These are phyloP conservation scores for Spodoptera litura DNA, from an alignment of 1,140 invertebrate species.

Conservation along the genomic window DNA sequence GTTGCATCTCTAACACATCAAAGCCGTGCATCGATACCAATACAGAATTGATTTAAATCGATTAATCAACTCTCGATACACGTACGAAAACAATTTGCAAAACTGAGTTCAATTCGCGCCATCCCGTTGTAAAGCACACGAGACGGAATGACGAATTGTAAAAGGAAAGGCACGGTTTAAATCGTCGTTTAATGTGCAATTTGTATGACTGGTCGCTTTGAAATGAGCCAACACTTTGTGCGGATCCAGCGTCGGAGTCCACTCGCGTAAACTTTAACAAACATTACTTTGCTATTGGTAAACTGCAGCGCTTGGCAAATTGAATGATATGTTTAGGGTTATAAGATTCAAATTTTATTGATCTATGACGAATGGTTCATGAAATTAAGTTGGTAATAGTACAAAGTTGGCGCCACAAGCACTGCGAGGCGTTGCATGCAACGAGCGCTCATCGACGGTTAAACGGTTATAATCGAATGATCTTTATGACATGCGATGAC, in stretches of 20 bases:
- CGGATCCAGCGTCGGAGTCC: slow-evolving; percentile 62
- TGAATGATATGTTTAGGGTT: slow-evolving; percentile 1
- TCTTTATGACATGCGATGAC: slow-evolving; percentile 31
- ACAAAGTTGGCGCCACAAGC: slow-evolving; percentile 42
- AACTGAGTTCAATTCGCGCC: slow-evolving; percentile 66
- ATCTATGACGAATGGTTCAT: background rate
- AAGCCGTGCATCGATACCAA: slow-evolving; percentile 39
- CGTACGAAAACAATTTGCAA: slow-evolving; percentile 66
- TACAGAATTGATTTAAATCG: slow-evolving; percentile 53
- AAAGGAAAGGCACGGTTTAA: slow-evolving; percentile 74
- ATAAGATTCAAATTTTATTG: slow-evolving; percentile 28
- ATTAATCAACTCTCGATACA: slow-evolving; percentile 52
- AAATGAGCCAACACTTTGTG: slow-evolving; percentile 73
- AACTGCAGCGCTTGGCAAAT: slow-evolving; percentile 12
- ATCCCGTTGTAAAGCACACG: slow-evolving; percentile 72
- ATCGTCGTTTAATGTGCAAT: slow-evolving; percentile 67
- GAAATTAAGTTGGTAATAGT: slow-evolving; percentile 29
- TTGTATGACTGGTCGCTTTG: slow-evolving; percentile 72
- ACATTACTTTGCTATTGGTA: slow-evolving; percentile 30
- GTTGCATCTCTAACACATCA: slow-evolving; percentile 28
- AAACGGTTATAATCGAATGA: slow-evolving; percentile 41
- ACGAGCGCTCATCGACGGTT: slow-evolving; percentile 33
- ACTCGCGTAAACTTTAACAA: slow-evolving; percentile 65
- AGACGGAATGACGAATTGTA: slow-evolving; percentile 75
- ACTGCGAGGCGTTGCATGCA: slow-evolving; percentile 32